phyloP scores from a whole-genome alignment of 2,113 vertebrate species.

The Epinephelus cyanopodus region DNA sequence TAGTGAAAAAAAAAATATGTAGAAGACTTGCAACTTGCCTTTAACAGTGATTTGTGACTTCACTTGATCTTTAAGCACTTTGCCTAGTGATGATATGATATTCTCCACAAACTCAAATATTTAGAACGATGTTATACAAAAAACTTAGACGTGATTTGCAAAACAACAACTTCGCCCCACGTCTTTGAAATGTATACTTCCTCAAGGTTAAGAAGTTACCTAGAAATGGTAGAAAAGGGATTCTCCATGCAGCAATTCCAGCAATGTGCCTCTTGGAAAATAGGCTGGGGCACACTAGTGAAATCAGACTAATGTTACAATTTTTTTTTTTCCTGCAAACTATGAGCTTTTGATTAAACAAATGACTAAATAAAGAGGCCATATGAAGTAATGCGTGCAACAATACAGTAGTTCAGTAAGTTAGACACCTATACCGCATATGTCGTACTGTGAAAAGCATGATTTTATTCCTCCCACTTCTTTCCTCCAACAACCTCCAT shows the following conservation, averaged over 20 bases:
- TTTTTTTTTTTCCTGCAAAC: not conserved
- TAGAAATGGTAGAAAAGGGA: not conserved
- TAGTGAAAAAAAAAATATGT: no score
- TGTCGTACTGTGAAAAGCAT: not conserved
- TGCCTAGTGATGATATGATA: not conserved
- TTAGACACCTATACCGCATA: not conserved
- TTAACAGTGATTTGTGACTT: not conserved
- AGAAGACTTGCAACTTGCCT: no score
- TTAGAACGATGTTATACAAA: not conserved
- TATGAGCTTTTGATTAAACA: not conserved
- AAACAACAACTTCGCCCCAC: not conserved
- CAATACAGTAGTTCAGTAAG: not conserved
- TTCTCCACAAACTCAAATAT: not conserved
- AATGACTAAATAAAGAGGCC: not conserved
- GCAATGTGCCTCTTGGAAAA: not conserved
- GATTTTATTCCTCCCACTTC: slow-evolving; percentile 16
- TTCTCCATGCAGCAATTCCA: not conserved
- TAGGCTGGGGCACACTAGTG: no score
- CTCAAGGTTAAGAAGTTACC: not conserved
- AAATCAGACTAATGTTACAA: not conserved
- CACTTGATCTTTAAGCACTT: not conserved
- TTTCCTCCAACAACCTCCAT: slow-evolving; percentile 19
- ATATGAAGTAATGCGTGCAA: not conserved
- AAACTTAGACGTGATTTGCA: not conserved
- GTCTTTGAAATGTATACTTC: not conserved